phyloP scores from a whole-genome alignment of 2,797 vertebrate species.

The Acanthiza pusilla region DNA sequence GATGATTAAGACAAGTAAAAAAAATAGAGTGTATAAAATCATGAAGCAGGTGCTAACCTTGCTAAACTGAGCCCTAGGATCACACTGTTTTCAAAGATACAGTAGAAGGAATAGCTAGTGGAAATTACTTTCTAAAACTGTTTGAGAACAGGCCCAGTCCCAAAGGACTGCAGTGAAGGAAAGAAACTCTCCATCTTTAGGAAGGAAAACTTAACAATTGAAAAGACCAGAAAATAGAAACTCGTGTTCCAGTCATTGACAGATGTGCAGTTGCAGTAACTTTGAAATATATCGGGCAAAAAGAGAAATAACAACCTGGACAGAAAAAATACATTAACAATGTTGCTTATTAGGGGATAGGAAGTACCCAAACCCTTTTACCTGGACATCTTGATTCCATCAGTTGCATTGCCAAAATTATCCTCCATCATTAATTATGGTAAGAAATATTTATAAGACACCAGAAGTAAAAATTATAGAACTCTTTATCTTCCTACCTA shows the following conservation, averaged over 20 bases:
- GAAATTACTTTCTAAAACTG: background rate
- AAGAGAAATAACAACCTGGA: background rate
- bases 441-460: background rate
- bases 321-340: background rate
- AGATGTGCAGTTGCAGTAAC: background rate
- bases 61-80: background rate
- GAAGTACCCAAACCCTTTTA: background rate
- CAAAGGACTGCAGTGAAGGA: slow-evolving; percentile 6
- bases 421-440: background rate
- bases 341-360: accelerated
- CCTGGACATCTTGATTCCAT: background rate
- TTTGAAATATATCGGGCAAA: background rate
- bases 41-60: background rate
- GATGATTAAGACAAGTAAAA: background rate
- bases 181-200: slow-evolving; percentile 3
- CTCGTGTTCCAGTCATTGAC: background rate
- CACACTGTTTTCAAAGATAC: background rate
- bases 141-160: background rate
- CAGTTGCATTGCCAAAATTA: background rate
- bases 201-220: background rate
- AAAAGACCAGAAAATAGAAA: slow-evolving; percentile 33
- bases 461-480: background rate
- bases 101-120: background rate
- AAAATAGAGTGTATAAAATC: background rate
- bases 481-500: background rate